These are phyloP conservation scores for Nylanderia fulva DNA, from an alignment of 1,140 invertebrate genomes.

Conservation along the genomic window DNA sequence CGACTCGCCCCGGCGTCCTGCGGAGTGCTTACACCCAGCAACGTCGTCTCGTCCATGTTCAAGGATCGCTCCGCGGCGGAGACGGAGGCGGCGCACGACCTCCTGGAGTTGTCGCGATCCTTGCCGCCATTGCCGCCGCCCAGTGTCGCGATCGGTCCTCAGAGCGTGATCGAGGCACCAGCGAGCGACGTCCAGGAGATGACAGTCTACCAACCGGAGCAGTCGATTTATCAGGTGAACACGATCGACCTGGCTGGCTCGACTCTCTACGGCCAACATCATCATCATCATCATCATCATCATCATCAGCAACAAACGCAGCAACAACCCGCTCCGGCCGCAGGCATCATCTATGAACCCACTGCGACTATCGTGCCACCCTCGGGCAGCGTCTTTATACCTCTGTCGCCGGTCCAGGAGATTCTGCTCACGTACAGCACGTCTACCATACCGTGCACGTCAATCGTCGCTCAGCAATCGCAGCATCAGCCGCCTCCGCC, in stretches of 20 bases:
- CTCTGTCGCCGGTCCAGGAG: constrained; percentile 82
- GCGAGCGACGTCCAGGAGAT: constrained; percentile 84
- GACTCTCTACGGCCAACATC: constrained; percentile 66
- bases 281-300: constrained; percentile 69
- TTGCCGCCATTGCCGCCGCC: constrained; percentile 91
- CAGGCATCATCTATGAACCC: constrained; percentile 82
- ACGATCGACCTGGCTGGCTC: constrained; percentile 63
- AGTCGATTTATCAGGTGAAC: constrained; percentile 83
- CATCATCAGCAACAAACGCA: constrained; percentile 68
- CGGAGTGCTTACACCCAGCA: constrained; percentile 24
- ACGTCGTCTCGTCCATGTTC: constrained; percentile 82
- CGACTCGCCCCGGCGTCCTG: constrained; percentile 6
- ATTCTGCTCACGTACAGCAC: constrained; percentile 83
- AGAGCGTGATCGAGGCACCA: constrained; percentile 83
- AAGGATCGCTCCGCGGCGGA: constrained; percentile 91
- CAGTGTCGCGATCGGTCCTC: constrained; percentile 85
- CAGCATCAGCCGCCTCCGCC: constrained; percentile 36
- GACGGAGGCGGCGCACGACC: constrained; percentile 93
- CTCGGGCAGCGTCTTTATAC: constrained; percentile 82
- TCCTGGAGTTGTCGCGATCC: constrained; percentile 93
- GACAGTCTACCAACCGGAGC: constrained; percentile 83
- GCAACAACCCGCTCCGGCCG: constrained; percentile 69
- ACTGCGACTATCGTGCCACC: constrained; percentile 79
- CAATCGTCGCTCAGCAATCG: constrained; percentile 73
- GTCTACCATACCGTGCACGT: constrained; percentile 80